Base-by-base conservation (phyloP, 2,113 vertebrate genomes). In the Pholis gunnellus region DNA sequence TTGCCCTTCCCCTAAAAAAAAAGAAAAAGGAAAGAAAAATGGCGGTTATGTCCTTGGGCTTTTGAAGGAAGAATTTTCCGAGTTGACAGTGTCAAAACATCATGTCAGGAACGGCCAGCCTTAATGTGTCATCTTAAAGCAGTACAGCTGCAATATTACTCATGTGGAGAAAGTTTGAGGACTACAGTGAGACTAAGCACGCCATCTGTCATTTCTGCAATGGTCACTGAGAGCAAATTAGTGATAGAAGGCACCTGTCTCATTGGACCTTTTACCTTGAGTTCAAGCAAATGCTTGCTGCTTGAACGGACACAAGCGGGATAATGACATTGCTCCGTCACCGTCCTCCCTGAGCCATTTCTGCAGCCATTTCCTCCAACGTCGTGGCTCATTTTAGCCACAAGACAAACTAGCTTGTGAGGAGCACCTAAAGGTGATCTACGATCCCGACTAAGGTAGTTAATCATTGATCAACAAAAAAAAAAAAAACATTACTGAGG, bases 51-150 rank as follows among this genome's bases (percentile, higher is more conserved):
- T 89, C 91, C 92, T 83, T 81, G 82, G 88, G 93, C 87, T 83
- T 87, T 82, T 31, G 36, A 87, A 52, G 79, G 85, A 91, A 90
- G 88, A 87, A 80, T 89, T 90, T 87, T 83, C 82, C 36, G 83
- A 92, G 86, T 73, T 92, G 91, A 92, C 90, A 90, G 77, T 84
- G 88, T 93, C 87, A 89, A 89, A 92, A 93, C 92, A 92, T 90
- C 79, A 85, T 89, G 86, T 91, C 88, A 91, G 60, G 84, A 87
- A 83, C 34, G 75, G 88, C 82, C 89, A 81, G 78, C 74, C 74
- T 34, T 82, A 48, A 85, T 89, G 89, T 91, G 92, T 92, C 93
- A 90, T 92, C 89, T 93, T 89, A 86, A 83, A 92, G 88, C 85
- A 54, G 81, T 68, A 78, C 52, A 82, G 74, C 78, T 81, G 81